Evolutionary conservation across 2,113 vertebrate species (phyloP), one percentile per base, ranked within the genome.

Genomic region (Strix uralensis): DNA sequence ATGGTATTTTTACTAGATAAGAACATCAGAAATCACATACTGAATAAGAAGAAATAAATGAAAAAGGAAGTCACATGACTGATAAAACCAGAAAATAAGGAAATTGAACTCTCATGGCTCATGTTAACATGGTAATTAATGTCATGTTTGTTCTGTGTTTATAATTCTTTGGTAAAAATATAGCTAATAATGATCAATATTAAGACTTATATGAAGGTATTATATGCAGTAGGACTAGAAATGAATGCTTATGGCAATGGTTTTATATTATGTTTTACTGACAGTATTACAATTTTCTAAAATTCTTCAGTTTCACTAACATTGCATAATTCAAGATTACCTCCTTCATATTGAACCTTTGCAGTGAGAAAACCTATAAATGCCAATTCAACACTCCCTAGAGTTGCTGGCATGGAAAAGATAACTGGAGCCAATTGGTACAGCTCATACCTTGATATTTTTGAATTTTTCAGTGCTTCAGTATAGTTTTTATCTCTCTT

Each of bases 401-500:
- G 54, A 93, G 61, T 22, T 83, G 29, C 86, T 93, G 90, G 66
- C 71, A 88, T 58, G 34, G 36, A 52, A 34, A 57, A 83, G 54
- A 80, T 86, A 93, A 82, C 36, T 63, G 26, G 32, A 95, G 32
- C 52, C 65, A 95, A 59, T 63, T 69, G 65, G 55, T 85, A 85
- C 47, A 95, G 30, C 70, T 90, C 61, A 75, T 80, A 67, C 42
- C 46, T 91, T 71, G 81, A 22, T 85, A 90, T 90, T 92, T 96
- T 88, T 88, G 13, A 75, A 77, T 88, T 62, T 88, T 90, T 86
- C 44, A 34, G 30, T 67, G 18, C 40, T 88, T 94, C 44, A 25
- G 29, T 46, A 51, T 54, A 79, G 36, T 90, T 92, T 94, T 96
- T 94, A 72, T 93, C 65, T 93, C 38, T 81, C 47, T 75, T 93